Conservation (phyloP, 2,113 vertebrate species). For the Catharus minimus region DNA sequence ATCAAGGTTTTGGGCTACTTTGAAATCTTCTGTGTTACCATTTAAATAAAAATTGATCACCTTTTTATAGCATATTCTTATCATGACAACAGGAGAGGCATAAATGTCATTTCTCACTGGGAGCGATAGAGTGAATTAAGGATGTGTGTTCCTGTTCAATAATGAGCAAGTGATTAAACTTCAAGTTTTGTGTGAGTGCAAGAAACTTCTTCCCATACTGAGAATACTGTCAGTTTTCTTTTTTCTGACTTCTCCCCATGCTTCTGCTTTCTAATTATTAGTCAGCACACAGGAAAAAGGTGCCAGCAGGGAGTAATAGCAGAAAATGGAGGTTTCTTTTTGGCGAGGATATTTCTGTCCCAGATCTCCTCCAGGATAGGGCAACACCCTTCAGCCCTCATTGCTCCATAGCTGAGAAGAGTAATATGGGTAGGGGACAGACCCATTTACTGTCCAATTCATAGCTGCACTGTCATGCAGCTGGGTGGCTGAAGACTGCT, state of each 20-base stretch:
- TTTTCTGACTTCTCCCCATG: not conserved
- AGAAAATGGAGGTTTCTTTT: not conserved
- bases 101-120: not conserved
- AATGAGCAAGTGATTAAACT: not conserved
- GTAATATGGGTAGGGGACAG: not conserved
- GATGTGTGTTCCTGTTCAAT: not conserved
- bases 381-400: accelerated
- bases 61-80: not conserved
- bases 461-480: not conserved
- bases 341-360: not conserved
- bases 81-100: not conserved
- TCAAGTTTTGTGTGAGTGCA: not conserved
- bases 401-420: not conserved
- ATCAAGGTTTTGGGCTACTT: not conserved
- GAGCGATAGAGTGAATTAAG: not conserved
- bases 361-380: not conserved
- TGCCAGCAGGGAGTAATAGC: not conserved
- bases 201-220: not conserved
- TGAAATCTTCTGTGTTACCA: not conserved
- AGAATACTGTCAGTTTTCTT: not conserved
- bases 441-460: not conserved
- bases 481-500: not conserved
- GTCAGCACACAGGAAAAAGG: not conserved
- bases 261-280: not conserved
- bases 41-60: not conserved